A percentile compares a stretch with the other conserved stretches of the same genome.
Evolutionary conservation across 2,888 invertebrate genomes (phyloP).

Genomic region (Volucella inanis): DNA sequence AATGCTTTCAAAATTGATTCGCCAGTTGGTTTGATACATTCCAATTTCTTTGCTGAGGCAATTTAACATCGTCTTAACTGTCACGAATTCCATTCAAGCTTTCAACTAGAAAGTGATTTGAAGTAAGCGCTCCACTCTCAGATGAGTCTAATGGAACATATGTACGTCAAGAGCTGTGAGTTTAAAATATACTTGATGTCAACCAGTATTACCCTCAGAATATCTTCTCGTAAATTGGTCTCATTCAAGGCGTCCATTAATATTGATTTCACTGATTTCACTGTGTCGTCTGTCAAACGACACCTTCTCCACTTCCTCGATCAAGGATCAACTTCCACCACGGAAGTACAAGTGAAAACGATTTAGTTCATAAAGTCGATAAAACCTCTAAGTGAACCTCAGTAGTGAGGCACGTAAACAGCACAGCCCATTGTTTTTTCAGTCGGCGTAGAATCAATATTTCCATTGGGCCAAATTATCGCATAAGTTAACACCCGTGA

Average conservation of each 20-base stretch:
- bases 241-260: neutral
- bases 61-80: neutral
- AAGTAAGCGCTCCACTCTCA: conserved; percentile 31
- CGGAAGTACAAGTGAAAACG: conserved; percentile 48
- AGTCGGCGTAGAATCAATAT: too few relatives aligned
- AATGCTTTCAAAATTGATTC: conserved; percentile 58
- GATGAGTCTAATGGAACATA: neutral
- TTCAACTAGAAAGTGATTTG: conserved; percentile 31
- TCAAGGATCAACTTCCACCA: conserved; percentile 27
- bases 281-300: conserved; percentile 10
- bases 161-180: neutral
- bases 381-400: conserved; percentile 2
- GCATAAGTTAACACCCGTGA: too few relatives aligned
- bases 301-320: neutral
- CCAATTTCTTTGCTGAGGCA: conserved; percentile 4
- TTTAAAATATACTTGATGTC: neutral
- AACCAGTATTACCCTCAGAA: neutral
- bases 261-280: conserved; percentile 15
- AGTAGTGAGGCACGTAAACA: too few relatives aligned
- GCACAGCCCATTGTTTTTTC: too few relatives aligned
- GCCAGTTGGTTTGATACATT: conserved; percentile 49
- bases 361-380: conserved; percentile 23
- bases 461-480: too few relatives aligned
- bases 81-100: conserved; percentile 26
- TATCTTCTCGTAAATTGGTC: neutral